Conservation (phyloP, 2,888 invertebrate genomes). For the Drosophila anceps region DNA sequence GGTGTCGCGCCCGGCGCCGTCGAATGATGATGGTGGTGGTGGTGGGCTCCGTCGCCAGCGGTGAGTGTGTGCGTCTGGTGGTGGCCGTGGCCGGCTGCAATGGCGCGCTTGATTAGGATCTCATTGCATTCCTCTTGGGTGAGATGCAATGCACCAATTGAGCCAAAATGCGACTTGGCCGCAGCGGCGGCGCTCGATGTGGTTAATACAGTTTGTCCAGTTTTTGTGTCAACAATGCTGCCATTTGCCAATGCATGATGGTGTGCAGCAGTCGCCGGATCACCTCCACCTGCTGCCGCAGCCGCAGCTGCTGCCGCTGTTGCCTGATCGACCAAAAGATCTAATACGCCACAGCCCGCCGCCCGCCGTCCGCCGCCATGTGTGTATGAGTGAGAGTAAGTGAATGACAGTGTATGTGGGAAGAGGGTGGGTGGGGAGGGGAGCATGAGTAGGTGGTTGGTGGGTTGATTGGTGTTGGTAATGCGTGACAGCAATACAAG, state of each 20-base stretch:
- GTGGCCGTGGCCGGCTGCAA: slow-evolving; percentile 89
- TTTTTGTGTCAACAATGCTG: slow-evolving; percentile 84
- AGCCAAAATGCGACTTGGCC: slow-evolving; percentile 88
- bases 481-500: slow-evolving; percentile 60
- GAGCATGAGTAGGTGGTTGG: slow-evolving; percentile 4
- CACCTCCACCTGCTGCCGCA: slow-evolving; percentile 47
- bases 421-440: not conserved
- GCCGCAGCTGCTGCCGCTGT: slow-evolving; percentile 74
- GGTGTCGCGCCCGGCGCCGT: slow-evolving; percentile 79
- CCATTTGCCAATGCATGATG: slow-evolving; percentile 84
- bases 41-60: slow-evolving; percentile 83
- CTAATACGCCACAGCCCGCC: slow-evolving; percentile 77
- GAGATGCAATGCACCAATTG: slow-evolving; percentile 90
- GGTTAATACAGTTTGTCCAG: slow-evolving; percentile 85
- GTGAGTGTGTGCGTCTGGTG: slow-evolving; percentile 86
- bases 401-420: slow-evolving; percentile 13
- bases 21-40: slow-evolving; percentile 75
- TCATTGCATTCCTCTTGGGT: slow-evolving; percentile 92
- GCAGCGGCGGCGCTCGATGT: slow-evolving; percentile 77
- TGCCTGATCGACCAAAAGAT: slow-evolving; percentile 85
- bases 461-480: slow-evolving; percentile 21
- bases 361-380: slow-evolving; percentile 64
- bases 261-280: slow-evolving; percentile 56
- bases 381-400: slow-evolving; percentile 22
- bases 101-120: slow-evolving; percentile 91